Conservation (phyloP, 2,797 vertebrate genomes). For the Lagorchestes hirsutus region DNA sequence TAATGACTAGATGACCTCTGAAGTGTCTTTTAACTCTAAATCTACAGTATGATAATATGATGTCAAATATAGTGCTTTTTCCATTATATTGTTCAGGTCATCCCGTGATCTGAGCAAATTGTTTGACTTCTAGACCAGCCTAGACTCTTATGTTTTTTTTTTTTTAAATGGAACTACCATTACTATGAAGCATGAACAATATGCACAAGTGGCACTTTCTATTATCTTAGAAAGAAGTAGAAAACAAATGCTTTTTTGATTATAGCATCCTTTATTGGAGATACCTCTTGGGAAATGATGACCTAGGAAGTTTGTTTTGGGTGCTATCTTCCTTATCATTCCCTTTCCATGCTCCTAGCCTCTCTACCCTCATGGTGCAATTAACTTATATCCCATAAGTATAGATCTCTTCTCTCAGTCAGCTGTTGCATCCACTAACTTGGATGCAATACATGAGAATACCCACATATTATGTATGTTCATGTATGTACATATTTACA, state of each 20-base stretch:
- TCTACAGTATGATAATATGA: background rate
- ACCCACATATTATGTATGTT: background rate
- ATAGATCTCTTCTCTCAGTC: background rate
- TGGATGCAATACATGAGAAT: background rate
- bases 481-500: too few relatives aligned
- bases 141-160: background rate
- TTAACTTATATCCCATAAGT: background rate
- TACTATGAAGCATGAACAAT: background rate
- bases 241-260: background rate
- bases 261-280: background rate
- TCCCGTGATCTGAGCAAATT: background rate
- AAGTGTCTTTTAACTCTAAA: background rate
- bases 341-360: background rate
- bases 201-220: background rate
- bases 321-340: background rate
- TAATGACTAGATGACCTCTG: background rate
- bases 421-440: background rate
- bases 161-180: background rate
- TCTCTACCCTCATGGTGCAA: background rate
- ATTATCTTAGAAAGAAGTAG: background rate
- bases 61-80: background rate
- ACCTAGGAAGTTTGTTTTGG: background rate
- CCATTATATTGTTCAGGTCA: background rate
- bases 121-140: background rate
- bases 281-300: background rate